phyloP scores from a whole-genome alignment of 2,888 invertebrate genomes.

The Gari tellinella region DNA sequence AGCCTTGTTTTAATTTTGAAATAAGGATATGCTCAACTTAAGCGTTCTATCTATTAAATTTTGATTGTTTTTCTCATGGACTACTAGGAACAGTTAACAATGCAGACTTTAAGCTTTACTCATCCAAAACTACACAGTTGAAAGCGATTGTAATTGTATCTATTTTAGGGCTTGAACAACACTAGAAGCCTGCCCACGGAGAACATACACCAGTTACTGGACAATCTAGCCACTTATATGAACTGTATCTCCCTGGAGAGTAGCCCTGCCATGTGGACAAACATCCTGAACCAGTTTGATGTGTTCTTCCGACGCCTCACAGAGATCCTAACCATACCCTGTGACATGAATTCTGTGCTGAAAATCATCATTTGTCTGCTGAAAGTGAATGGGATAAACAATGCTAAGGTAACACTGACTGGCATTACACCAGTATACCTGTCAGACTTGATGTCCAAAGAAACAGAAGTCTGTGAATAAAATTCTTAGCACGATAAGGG shows the following conservation, averaged over 20 bases:
- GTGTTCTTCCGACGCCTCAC: conserved; percentile 89
- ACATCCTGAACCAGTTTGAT: conserved; percentile 94
- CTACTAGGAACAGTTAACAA: too few species aligned
- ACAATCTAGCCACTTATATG: conserved; percentile 96
- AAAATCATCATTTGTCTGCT: conserved; percentile 87
- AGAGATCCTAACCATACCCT: conserved; percentile 76
- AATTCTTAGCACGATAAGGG: too few species aligned
- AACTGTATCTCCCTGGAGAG: conserved; percentile 92
- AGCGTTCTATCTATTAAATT: too few species aligned
- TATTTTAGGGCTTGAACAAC: conserved; percentile 88
- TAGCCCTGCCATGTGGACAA: conserved; percentile 90
- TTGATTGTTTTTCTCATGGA: too few species aligned
- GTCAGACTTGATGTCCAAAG: too few species aligned
- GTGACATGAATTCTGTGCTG: conserved; percentile 84
- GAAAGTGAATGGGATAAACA: conserved; percentile 92
- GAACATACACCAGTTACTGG: conserved; percentile 91
- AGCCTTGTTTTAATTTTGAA: too few species aligned
- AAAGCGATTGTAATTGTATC: too few species aligned
- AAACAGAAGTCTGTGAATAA: too few species aligned
- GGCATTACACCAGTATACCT: too few species aligned
- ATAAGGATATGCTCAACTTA: too few species aligned
- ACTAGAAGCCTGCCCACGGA: conserved; percentile 89
- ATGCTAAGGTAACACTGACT: conserved; percentile 88
- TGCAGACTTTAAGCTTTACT: too few species aligned
- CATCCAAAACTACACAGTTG: too few species aligned